Evolutionary conservation across 2,888 invertebrate genomes (phyloP).

Genomic region (Melinaea marsaeus): DNA sequence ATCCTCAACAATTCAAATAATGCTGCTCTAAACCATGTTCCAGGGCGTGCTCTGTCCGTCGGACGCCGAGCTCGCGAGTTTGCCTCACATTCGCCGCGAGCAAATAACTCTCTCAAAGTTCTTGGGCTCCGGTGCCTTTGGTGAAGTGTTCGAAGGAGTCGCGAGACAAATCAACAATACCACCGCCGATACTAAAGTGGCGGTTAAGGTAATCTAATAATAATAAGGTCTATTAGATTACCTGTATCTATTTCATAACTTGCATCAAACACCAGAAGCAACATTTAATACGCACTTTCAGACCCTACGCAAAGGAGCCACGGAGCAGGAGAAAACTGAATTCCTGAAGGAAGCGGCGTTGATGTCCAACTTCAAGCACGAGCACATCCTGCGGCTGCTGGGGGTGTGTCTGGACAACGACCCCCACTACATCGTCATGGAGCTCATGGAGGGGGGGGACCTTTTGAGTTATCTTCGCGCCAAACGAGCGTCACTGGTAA

Average conservation of each 20-base stretch:
- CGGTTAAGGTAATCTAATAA: conserved; percentile 84
- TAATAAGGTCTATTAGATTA: not conserved
- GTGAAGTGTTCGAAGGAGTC: conserved; percentile 96
- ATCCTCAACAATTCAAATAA: not conserved
- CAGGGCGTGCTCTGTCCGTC: conserved; percentile 77
- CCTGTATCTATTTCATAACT: not conserved
- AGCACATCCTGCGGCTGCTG: conserved; percentile 93
- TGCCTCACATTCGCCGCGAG: conserved; percentile 91
- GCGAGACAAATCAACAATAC: conserved; percentile 82
- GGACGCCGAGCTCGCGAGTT: conserved; percentile 85
- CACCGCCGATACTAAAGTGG: conserved; percentile 85
- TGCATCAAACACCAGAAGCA: not conserved
- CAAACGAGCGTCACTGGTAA: conserved; percentile 85
- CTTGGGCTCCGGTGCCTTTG: conserved; percentile 97
- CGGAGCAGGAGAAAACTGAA: conserved; percentile 92
- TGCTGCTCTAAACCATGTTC: not conserved
- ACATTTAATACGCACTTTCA: conserved; percentile 43
- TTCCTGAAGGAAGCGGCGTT: conserved; percentile 97
- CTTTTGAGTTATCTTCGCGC: conserved; percentile 92
- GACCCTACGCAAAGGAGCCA: conserved; percentile 94
- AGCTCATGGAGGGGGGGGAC: conserved; percentile 98
- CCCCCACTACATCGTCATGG: conserved; percentile 95
- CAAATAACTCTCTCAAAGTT: conserved; percentile 93
- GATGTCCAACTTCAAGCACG: conserved; percentile 98
- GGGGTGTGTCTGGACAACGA: conserved; percentile 97